A percentile compares a stretch with the other conserved stretches of the same genome.
Evolutionary conservation across 2,113 vertebrate species (phyloP).

Genomic region (Nesogale talazaci): DNA sequence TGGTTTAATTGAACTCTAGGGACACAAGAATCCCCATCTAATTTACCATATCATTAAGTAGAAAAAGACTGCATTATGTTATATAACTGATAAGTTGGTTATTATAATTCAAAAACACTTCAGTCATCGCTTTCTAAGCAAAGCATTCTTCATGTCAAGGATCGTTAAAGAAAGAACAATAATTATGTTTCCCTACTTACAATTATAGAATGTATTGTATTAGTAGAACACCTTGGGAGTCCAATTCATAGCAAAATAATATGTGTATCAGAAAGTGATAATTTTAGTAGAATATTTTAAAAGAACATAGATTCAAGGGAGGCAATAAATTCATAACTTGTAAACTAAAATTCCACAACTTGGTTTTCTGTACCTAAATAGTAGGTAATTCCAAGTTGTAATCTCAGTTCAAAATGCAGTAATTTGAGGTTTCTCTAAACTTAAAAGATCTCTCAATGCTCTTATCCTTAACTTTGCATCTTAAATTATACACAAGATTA

Average conservation of each 20-base stretch:
- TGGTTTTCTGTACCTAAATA: neutral
- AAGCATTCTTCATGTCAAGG: slow-evolving; percentile 12
- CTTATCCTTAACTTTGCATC: neutral
- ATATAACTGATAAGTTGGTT: slow-evolving; percentile 33
- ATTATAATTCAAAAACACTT: slow-evolving; percentile 60
- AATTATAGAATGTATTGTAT: neutral
- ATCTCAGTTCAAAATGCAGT: neutral
- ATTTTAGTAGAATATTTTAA: neutral
- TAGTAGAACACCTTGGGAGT: neutral
- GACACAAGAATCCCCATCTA: slow-evolving; percentile 57
- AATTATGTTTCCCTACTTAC: neutral
- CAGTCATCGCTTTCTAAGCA: slow-evolving; percentile 23
- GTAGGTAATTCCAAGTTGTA: neutral
- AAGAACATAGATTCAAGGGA: neutral
- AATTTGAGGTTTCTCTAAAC: neutral
- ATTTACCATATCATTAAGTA: slow-evolving; percentile 74
- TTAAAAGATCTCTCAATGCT: neutral
- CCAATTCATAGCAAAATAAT: neutral
- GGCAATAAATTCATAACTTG: neutral
- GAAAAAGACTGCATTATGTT: slow-evolving; percentile 68
- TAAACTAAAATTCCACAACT: neutral
- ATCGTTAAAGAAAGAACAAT: neutral
- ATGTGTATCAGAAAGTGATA: neutral
- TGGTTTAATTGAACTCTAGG: slow-evolving; percentile 79
- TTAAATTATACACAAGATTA: neutral